Percentiles rank a stretch among this genome's conserved stretches.
phyloP scores from a whole-genome alignment of 2,888 invertebrate species.

The Erebia palarica region DNA sequence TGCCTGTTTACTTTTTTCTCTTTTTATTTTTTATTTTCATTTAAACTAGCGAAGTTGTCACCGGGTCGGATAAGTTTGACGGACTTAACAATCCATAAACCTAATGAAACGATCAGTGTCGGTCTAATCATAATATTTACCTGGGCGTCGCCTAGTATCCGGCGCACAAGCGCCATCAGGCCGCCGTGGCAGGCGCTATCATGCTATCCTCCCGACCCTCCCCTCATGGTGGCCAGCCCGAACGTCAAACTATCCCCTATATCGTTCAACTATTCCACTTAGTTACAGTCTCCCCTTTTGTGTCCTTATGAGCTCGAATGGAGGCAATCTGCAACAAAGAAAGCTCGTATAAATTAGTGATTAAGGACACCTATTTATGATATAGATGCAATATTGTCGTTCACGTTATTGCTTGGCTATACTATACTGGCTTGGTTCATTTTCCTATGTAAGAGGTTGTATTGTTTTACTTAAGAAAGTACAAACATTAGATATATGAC shows the following conservation, averaged over 20 bases:
- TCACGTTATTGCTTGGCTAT: no score
- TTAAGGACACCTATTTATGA: neutral
- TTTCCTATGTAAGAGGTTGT: no score
- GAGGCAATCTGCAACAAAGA: constrained; percentile 62
- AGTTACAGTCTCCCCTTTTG: constrained; percentile 48
- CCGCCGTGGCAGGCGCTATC: constrained; percentile 84
- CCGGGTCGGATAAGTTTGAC: no score
- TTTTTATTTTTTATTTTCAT: no score
- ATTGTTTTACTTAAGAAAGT: no score
- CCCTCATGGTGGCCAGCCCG: constrained; percentile 56
- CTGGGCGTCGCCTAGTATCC: constrained; percentile 93
- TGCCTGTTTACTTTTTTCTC: no score
- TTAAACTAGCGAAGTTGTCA: no score
- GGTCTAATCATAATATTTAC: constrained; percentile 59
- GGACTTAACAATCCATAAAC: no score
- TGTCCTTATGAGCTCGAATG: constrained; percentile 39
- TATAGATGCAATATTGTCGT: no score
- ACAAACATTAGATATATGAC: no score
- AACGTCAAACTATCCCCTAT: constrained; percentile 49
- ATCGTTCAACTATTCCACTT: constrained; percentile 60
- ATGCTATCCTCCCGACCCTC: constrained; percentile 77
- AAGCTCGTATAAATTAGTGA: constrained; percentile 39
- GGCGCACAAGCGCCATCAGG: constrained; percentile 93
- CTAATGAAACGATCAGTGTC: neutral
- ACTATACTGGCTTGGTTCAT: no score